Base-by-base conservation (phyloP, 2,113 vertebrate genomes). In the Tretioscincus oriximinensis region DNA sequence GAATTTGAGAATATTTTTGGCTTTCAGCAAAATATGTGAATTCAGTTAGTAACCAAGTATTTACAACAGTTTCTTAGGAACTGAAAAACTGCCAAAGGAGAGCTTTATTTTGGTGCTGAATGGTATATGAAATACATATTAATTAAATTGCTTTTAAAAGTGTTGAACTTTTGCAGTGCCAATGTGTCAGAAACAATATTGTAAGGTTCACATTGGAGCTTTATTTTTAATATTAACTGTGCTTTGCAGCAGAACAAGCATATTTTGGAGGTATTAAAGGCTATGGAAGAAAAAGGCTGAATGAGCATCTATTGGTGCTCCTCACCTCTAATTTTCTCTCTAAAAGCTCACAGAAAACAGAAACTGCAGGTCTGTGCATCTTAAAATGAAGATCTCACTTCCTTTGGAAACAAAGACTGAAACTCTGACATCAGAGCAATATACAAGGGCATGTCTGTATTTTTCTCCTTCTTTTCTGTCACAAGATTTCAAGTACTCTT, bases 61-160 rank as follows among this genome's bases (percentile, higher is more conserved):
- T 77, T 0, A 11, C 28, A 0, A n/a, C 47, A n/a, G 5, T 63
- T 47, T 63, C 45, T 29, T 65, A 83, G 31, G 54, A 69, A 0
- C 0, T 78, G 54, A 35, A 24, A 7, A 2, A 2, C 8, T 0
- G 0, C 7, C 29, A 58, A 58, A 11, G 9, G 24, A 75, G 4
- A 10, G 31, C 35, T 63, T 45, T 12, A 3, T 64, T 35, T 22
- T 22, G 28, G 72, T 2, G 47, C 5, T n/a, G 24, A n/a, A 20
- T 18, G 41, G 21, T 12, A 21, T 24, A 18, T 9, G 29, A 31
- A 22, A 66, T 54, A 80, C 77, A 81, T 76, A 41, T 35, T 24
- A 80, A 0, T 0, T 9, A 73, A 51, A 28, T 14, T 7, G 64
- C 64, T 11, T 74, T 76, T 26, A 7, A 66, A 49, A 72, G 51